Percentiles rank a stretch among this genome's conserved stretches.
Evolutionary conservation across 2,888 invertebrate genomes (phyloP).

Genomic region (Ochropleura plecta): DNA sequence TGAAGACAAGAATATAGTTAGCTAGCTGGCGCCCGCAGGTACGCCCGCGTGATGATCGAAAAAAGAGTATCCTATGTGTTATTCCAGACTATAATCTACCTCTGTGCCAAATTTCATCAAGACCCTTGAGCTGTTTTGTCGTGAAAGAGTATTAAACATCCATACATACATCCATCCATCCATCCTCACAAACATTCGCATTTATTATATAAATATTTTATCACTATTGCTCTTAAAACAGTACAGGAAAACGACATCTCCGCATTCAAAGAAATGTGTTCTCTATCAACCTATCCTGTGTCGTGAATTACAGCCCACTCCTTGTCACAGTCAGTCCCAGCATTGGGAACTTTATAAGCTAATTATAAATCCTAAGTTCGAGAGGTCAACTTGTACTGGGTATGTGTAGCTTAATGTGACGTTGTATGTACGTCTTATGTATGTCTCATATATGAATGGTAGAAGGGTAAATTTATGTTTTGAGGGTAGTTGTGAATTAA

Average conservation of each 20-base stretch:
- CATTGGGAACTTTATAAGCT: background rate
- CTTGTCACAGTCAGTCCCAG: background rate
- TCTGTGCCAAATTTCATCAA: too few species aligned
- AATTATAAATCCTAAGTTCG: background rate
- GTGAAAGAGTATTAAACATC: too few species aligned
- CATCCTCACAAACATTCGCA: too few species aligned
- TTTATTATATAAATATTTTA: too few species aligned
- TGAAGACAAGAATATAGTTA: background rate
- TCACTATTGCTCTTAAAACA: background rate
- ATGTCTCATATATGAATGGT: slow-evolving; percentile 12
- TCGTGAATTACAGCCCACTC: background rate
- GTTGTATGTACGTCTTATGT: slow-evolving; percentile 6
- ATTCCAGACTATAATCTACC: too few species aligned
- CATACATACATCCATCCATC: too few species aligned
- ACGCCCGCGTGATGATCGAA: too few species aligned
- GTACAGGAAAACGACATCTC: background rate
- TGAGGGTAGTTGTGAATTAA: slow-evolving; percentile 32
- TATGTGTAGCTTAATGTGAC: background rate
- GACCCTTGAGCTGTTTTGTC: too few species aligned
- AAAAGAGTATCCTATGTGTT: too few species aligned
- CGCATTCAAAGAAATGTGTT: background rate
- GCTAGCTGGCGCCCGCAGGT: too few species aligned
- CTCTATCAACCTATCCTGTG: background rate
- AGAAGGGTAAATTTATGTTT: slow-evolving; percentile 50
- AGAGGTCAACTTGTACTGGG: background rate